phyloP scores from a whole-genome alignment of 2,113 vertebrate genomes.

The Pygoscelis adeliae region DNA sequence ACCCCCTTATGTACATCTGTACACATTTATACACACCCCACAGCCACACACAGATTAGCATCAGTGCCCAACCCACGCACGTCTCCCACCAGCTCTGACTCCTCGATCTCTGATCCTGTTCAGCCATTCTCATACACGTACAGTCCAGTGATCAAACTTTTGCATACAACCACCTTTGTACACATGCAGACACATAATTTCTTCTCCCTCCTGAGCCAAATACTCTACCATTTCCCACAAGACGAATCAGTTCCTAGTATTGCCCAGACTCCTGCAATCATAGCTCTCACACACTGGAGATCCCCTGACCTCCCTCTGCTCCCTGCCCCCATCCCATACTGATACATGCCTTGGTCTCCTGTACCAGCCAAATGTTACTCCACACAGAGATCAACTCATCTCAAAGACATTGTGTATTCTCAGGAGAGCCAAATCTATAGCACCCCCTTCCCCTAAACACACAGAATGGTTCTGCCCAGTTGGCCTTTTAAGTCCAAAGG shows the following conservation, averaged over 20 bases:
- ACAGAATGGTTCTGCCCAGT: not conserved
- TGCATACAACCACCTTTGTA: not conserved
- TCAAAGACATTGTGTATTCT: not conserved
- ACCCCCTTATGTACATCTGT: not conserved
- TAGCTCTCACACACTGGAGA: not conserved
- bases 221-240: not conserved
- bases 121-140: not conserved
- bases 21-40: not conserved
- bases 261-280: not conserved
- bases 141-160: not conserved
- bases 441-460: not conserved
- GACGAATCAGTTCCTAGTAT: not conserved
- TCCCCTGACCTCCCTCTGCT: not conserved
- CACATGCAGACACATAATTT: not conserved
- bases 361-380: not conserved
- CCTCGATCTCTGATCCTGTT: fast-evolving
- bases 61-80: not conserved
- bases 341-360: not conserved
- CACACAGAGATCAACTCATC: not conserved
- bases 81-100: not conserved
- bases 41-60: not conserved
- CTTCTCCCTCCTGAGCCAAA: not conserved
- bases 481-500: not conserved
- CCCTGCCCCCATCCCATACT: not conserved
- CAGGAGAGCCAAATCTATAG: not conserved